Conservation (phyloP, 2,113 vertebrate genomes). For the Xiphias gladius region DNA sequence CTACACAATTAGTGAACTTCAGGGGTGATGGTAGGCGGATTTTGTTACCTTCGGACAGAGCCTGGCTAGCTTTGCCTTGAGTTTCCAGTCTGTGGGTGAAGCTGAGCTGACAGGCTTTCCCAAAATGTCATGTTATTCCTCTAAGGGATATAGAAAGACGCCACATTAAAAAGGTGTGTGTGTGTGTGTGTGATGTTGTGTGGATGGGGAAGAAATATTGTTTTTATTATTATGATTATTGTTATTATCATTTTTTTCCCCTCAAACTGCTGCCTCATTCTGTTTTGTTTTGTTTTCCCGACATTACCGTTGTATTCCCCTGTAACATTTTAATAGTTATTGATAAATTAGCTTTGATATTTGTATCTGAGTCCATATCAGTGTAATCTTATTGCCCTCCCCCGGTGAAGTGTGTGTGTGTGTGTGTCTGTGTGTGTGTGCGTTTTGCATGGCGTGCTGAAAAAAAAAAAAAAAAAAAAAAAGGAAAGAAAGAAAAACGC, state of each 20-base stretch:
- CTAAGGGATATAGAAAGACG: neutral
- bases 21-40: neutral
- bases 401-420: neutral
- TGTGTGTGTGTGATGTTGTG: too few relatives aligned
- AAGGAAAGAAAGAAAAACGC: slow-evolving; percentile 11
- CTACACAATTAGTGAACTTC: too few relatives aligned
- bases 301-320: neutral
- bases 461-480: neutral
- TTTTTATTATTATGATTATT: too few relatives aligned
- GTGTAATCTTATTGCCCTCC: neutral
- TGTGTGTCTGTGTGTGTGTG: slow-evolving; percentile 2
- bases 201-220: neutral
- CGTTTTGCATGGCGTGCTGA: neutral
- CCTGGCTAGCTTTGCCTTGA: neutral
- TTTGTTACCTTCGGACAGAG: neutral
- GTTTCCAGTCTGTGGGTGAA: neutral
- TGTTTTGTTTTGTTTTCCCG: neutral
- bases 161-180: too few relatives aligned
- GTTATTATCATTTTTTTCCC: too few relatives aligned
- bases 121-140: neutral
- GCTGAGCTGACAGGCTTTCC: neutral
- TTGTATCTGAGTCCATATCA: neutral
- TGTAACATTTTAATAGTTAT: neutral
- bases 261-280: neutral
- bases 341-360: neutral